A percentile compares a stretch with the other conserved stretches of the same genome.
Evolutionary conservation across 2,113 vertebrate species (phyloP).

Genomic region (Eolophus roseicapilla): DNA sequence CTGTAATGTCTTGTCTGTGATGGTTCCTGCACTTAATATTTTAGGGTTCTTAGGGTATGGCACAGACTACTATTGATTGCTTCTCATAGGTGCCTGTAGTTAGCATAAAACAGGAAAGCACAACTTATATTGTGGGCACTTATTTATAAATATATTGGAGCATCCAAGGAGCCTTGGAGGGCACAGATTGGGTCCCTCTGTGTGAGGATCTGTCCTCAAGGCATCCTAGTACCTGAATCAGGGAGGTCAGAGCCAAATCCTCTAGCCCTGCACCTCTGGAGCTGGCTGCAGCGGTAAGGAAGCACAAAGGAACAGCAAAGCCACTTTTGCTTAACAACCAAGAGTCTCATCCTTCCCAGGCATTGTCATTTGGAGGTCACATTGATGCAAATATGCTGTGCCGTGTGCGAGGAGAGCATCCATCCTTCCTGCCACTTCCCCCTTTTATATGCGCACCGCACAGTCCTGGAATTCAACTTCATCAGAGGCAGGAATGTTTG

Average conservation of each 20-base stretch:
- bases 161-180: background rate
- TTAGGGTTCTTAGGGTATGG: slow-evolving; percentile 50
- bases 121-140: background rate
- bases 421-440: background rate
- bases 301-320: background rate
- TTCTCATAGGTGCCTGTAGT: slow-evolving; percentile 40
- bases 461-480: background rate
- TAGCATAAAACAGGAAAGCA: slow-evolving; percentile 13
- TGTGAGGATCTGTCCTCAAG: rapidly evolving
- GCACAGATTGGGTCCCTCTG: rapidly evolving
- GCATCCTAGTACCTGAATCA: background rate
- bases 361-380: background rate
- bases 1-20: slow-evolving; percentile 20
- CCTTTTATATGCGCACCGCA: background rate
- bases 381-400: background rate
- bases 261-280: background rate
- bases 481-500: slow-evolving; percentile 37
- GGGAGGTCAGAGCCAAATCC: background rate
- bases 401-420: background rate
- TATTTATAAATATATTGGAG: background rate
- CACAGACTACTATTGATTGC: slow-evolving; percentile 24
- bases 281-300: background rate
- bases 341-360: background rate
- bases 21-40: slow-evolving; percentile 58
- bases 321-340: background rate